A percentile compares a stretch with the other conserved stretches of the same genome.
Evolutionary conservation across 1,140 invertebrate genomes (phyloP).

Genomic region (Calliphora vicina): DNA sequence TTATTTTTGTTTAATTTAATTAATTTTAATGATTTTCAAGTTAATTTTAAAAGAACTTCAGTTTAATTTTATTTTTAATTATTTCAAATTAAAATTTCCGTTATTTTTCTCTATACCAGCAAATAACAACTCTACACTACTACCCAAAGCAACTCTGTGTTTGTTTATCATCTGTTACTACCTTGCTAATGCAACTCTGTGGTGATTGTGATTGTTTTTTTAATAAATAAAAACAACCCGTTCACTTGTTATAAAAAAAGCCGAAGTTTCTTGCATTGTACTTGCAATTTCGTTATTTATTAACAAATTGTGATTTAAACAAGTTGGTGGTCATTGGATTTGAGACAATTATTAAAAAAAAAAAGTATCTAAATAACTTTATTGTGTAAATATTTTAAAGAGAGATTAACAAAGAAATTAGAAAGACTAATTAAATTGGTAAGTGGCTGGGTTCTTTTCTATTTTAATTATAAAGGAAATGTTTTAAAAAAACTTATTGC

Average conservation of each 20-base stretch:
- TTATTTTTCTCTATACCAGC: too few relatives aligned
- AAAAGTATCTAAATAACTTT: not conserved
- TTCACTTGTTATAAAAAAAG: not conserved
- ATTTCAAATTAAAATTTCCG: too few relatives aligned
- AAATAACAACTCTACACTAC: too few relatives aligned
- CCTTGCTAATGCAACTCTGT: too few relatives aligned
- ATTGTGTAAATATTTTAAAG: not conserved
- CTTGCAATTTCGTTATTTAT: not conserved
- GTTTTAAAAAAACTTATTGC: not conserved
- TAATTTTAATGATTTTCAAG: too few relatives aligned
- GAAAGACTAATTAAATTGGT: not conserved
- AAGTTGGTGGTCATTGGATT: not conserved
- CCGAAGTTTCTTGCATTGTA: constrained; percentile 6
- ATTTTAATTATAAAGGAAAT: not conserved
- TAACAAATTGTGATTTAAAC: not conserved
- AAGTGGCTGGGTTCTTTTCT: not conserved
- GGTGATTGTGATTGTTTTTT: too few relatives aligned
- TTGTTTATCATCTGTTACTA: too few relatives aligned
- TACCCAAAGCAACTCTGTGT: too few relatives aligned
- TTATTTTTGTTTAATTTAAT: too few relatives aligned
- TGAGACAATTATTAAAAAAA: not conserved
- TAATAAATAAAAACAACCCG: too few relatives aligned
- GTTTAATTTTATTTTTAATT: too few relatives aligned
- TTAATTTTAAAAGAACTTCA: too few relatives aligned
- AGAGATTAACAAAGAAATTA: not conserved